Conservation (phyloP, 2,113 vertebrate species). For the Cnemophilus loriae region DNA sequence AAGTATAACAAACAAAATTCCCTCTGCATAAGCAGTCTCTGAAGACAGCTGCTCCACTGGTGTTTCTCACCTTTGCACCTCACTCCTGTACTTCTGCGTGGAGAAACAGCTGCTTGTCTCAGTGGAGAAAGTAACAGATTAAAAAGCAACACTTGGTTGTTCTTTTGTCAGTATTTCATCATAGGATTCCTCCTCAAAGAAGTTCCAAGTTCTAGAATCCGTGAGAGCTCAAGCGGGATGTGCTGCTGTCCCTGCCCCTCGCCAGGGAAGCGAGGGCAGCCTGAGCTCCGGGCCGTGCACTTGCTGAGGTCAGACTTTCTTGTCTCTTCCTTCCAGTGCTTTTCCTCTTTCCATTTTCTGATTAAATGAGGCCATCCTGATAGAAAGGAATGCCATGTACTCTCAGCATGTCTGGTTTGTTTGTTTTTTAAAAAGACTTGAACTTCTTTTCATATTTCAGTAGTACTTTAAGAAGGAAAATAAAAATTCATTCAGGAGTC, state of each 20-base stretch:
- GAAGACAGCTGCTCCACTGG: neutral
- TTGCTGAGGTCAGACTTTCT: neutral
- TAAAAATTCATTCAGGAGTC: neutral
- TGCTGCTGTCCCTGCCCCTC: neutral
- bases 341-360: neutral
- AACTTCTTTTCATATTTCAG: neutral
- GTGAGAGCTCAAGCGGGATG: neutral
- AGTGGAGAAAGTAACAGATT: neutral
- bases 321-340: neutral
- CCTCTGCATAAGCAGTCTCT: neutral
- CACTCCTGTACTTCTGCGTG: neutral
- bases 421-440: neutral
- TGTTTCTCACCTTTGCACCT: neutral
- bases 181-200: neutral
- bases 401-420: neutral
- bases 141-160: neutral
- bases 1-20: neutral
- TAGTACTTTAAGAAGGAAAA: neutral
- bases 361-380: neutral
- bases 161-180: neutral
- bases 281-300: rapidly evolving
- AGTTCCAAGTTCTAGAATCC: neutral
- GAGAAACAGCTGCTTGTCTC: neutral
- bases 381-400: neutral
- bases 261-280: neutral